phyloP scores from a whole-genome alignment of 2,888 invertebrate genomes.

The Belgica antarctica region DNA sequence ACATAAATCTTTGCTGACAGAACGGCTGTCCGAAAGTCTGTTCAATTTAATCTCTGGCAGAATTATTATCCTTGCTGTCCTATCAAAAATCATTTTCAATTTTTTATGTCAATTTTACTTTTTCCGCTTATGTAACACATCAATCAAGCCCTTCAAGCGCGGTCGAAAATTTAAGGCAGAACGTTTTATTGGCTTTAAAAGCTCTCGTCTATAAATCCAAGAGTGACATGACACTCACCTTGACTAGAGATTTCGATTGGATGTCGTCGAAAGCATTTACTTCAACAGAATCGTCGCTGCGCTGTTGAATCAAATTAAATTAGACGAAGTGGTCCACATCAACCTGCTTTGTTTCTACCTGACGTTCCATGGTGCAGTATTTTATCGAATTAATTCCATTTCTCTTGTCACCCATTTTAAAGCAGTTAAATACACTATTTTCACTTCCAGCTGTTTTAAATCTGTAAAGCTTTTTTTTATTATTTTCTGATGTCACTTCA shows the following conservation, averaged over 20 bases:
- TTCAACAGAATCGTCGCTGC: constrained; percentile 64
- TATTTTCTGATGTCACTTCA: not conserved
- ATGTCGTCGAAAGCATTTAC: constrained; percentile 64
- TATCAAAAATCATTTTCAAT: no score
- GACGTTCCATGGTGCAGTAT: constrained; percentile 34
- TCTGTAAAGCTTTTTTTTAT: not conserved
- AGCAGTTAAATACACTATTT: not conserved
- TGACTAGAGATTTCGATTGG: constrained; percentile 59
- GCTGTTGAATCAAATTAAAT: no score
- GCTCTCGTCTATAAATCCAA: not conserved
- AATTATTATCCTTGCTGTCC: no score
- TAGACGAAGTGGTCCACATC: constrained; percentile 1
- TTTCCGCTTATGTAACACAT: no score
- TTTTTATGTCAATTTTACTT: no score
- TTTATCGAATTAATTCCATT: constrained; percentile 41
- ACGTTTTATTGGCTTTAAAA: not conserved
- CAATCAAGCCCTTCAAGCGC: not conserved
- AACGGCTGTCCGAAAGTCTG: no score
- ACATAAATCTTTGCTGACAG: no score
- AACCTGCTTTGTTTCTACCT: constrained; percentile 13
- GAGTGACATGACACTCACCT: constrained; percentile 55
- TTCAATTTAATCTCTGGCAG: no score
- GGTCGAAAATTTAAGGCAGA: not conserved
- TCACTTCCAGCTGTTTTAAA: not conserved
- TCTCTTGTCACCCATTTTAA: constrained; percentile 34